Evolutionary conservation across 2,888 invertebrate genomes (phyloP).

Genomic region (Ctenicera cuprea): DNA sequence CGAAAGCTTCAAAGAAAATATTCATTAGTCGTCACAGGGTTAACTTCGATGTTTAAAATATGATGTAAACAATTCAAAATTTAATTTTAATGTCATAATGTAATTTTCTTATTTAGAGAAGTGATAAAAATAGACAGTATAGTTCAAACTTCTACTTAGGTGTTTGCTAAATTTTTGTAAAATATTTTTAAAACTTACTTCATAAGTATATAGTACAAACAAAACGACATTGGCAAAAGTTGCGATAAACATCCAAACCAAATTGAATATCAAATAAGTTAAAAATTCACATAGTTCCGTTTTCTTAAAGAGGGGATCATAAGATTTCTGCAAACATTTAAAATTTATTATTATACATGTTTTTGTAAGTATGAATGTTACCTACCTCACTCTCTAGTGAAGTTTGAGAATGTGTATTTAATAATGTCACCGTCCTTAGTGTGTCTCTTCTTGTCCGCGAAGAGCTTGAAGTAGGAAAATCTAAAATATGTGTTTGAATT

Average conservation of each 20-base stretch:
- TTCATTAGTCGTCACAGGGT: too few relatives aligned
- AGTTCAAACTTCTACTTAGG: too few relatives aligned
- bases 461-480: too few relatives aligned
- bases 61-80: too few relatives aligned
- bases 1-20: too few relatives aligned
- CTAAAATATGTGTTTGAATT: too few relatives aligned
- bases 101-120: too few relatives aligned
- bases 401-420: not conserved
- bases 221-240: conserved; percentile 47
- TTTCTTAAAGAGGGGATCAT: conserved; percentile 47
- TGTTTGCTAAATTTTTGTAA: too few relatives aligned
- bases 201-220: conserved; percentile 46
- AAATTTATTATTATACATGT: not conserved
- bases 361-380: not conserved
- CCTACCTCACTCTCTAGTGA: conserved; percentile 24
- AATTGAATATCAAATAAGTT: conserved; percentile 50
- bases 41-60: too few relatives aligned
- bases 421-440: not conserved
- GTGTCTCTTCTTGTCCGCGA: too few relatives aligned
- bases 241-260: conserved; percentile 51
- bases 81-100: too few relatives aligned
- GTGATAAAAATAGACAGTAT: too few relatives aligned
- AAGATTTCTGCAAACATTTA: conserved; percentile 50
- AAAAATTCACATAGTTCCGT: conserved; percentile 46
- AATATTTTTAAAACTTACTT: conserved; percentile 47